Evolutionary conservation across 2,888 invertebrate species (phyloP).

Genomic region (Phalera bucephala): DNA sequence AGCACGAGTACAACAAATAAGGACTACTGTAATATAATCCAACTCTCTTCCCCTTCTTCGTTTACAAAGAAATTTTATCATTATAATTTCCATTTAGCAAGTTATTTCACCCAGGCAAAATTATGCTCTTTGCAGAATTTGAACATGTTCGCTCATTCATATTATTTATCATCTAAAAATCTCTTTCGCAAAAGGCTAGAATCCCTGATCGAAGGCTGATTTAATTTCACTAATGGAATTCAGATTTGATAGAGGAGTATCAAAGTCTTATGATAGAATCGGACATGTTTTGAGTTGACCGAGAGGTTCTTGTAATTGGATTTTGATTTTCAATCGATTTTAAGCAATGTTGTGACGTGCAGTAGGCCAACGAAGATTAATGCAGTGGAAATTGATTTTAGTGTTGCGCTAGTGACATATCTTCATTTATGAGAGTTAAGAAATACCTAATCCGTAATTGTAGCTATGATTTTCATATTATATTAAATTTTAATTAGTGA

Average conservation of each 20-base stretch:
- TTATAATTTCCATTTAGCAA: too few relatives aligned
- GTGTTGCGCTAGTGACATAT: slow-evolving; percentile 10
- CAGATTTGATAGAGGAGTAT: slow-evolving; percentile 14
- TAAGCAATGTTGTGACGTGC: slow-evolving; percentile 34
- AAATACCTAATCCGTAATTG: too few relatives aligned
- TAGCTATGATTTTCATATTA: too few relatives aligned
- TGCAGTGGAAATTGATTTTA: slow-evolving; percentile 25
- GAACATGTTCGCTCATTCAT: too few relatives aligned
- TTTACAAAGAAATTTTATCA: too few relatives aligned
- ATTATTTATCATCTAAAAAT: too few relatives aligned
- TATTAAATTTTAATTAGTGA: too few relatives aligned
- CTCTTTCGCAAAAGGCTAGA: slow-evolving; percentile 1
- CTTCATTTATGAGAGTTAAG: neutral
- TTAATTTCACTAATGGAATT: slow-evolving; percentile 16
- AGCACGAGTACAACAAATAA: too few relatives aligned
- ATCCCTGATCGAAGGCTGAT: slow-evolving; percentile 6
- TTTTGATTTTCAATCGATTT: slow-evolving; percentile 30
- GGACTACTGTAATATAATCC: too few relatives aligned
- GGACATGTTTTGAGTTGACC: slow-evolving; percentile 33
- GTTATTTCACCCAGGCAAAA: too few relatives aligned
- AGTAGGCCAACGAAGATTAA: slow-evolving; percentile 33
- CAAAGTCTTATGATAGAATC: slow-evolving; percentile 17
- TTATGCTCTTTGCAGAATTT: too few relatives aligned
- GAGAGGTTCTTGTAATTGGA: slow-evolving; percentile 36
- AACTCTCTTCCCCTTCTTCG: too few relatives aligned